Evolutionary conservation across 2,888 invertebrate species (phyloP).

Genomic region (Portevinia maculata): DNA sequence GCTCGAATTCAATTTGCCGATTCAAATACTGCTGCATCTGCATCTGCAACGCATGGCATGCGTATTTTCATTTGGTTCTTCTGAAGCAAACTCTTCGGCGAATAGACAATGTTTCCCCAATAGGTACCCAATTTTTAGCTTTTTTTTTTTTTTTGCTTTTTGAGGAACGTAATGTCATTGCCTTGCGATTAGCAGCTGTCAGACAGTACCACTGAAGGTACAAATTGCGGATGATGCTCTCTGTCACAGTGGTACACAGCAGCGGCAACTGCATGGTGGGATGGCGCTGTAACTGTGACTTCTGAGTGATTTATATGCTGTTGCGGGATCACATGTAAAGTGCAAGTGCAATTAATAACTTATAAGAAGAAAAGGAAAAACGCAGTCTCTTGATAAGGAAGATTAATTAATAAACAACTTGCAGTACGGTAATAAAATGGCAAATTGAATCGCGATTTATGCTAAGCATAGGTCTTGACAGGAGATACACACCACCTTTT

Average conservation of each 20-base stretch:
- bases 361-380: conserved; percentile 22
- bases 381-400: conserved; percentile 39
- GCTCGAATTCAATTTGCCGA: conserved; percentile 56
- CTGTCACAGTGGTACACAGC: conserved; percentile 51
- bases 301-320: conserved; percentile 63
- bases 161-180: conserved; percentile 32
- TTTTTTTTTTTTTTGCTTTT: conserved; percentile 22
- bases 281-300: conserved; percentile 60
- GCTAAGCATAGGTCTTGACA: not conserved
- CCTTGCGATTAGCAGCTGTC: conserved; percentile 70
- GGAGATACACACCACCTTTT: not conserved
- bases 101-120: conserved; percentile 50
- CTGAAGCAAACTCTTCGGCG: too few species aligned
- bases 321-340: conserved; percentile 53
- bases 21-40: conserved; percentile 31
- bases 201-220: conserved; percentile 48
- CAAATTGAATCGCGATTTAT: conserved; percentile 33
- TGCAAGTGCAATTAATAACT: conserved; percentile 63
- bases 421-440: conserved; percentile 19
- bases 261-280: conserved; percentile 9
- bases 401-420: conserved; percentile 36
- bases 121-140: not conserved
- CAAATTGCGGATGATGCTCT: conserved; percentile 68
- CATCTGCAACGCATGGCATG: conserved; percentile 15
- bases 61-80: conserved; percentile 20